Base-by-base conservation (phyloP, 2,113 vertebrate species). In the Callipepla squamata region DNA sequence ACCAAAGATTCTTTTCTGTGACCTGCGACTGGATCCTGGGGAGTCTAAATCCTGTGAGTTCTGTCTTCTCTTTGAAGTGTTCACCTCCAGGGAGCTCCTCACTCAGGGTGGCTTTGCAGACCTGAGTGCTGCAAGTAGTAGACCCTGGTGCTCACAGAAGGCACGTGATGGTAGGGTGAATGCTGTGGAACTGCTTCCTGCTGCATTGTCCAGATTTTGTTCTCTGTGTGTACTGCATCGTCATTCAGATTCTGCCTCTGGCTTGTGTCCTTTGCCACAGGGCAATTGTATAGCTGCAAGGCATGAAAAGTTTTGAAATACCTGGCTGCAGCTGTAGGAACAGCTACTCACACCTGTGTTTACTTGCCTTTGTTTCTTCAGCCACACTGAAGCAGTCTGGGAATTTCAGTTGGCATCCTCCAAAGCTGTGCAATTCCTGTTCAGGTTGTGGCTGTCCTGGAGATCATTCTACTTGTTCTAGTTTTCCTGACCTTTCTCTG, bases 1-100 rank as follows among this genome's bases (percentile, higher is more conserved):
- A 66, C 99, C 99, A 8, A 99, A 99, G 97, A 99, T 99, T 93
- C 97, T 99, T 34, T 99, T 99, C 97, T 99, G 99, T 97, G 99
- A 99, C 94, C 97, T 99, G 84, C 94, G 98, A 34, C 98, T 99
- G 94, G 99, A 99, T 88, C 99, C 99, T 1, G 99, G 99, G 86
- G 99, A 99, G 93, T 99, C 98, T 85, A 99, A 99, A 96, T 99
- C 95, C 84, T 96, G 95, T 96, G 74, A 96, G 99, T 96, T 9
- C 50, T 53, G 20, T 74, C 36, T 25, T 53, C 6, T 58, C 32
- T 63, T 92, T 11, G 13, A n/a, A 57, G 44, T 28, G 13, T 20
- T 77, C 3, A 0, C 23, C 7, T 30, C 11, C 25, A 30, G n/a
- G 36, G n/a, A 82, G 44, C 20, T 38, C 30, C 0, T 1, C 36